Percentiles rank a stretch among this genome's conserved stretches.
Evolutionary conservation across 1,140 invertebrate species (phyloP).

Genomic region (Mizuhopecten yessoensis): DNA sequence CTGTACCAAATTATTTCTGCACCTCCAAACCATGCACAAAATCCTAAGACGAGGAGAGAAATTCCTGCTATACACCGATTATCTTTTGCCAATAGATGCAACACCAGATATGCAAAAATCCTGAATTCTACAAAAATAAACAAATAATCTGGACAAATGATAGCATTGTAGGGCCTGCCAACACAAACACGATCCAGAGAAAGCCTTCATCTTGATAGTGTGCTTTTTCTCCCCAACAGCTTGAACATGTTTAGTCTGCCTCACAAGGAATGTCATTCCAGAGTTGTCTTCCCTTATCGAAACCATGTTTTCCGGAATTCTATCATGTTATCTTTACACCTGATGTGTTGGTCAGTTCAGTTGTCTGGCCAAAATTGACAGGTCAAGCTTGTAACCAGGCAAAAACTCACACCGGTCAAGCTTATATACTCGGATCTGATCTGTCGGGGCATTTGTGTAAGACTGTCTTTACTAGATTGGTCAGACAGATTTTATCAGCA

Average conservation of each 20-base stretch:
- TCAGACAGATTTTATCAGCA: not conserved
- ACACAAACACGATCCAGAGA: not conserved
- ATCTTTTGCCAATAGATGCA: slow-evolving; percentile 18
- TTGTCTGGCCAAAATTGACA: not conserved
- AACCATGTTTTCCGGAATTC: not conserved
- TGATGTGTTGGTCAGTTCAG: not conserved
- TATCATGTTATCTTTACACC: not conserved
- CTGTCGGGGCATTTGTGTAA: not conserved
- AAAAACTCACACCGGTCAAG: not conserved
- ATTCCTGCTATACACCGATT: not conserved
- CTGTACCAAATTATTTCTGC: not conserved
- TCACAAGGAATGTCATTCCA: not conserved
- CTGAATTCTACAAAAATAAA: slow-evolving; percentile 29
- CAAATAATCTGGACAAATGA: slow-evolving; percentile 38
- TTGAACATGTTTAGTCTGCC: slow-evolving; percentile 13
- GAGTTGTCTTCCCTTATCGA: slow-evolving; percentile 16
- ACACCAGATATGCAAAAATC: not conserved
- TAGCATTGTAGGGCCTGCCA: slow-evolving; percentile 6
- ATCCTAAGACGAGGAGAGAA: not conserved
- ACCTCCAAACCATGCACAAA: not conserved
- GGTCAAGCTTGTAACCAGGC: not conserved
- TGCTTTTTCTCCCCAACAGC: not conserved
- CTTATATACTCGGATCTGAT: not conserved
- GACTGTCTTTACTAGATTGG: not conserved
- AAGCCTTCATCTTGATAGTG: slow-evolving; percentile 31